Base-by-base conservation (phyloP, 37 sponge, comb jelly and placozoan species). In the Hexactinellida sp. region DNA sequence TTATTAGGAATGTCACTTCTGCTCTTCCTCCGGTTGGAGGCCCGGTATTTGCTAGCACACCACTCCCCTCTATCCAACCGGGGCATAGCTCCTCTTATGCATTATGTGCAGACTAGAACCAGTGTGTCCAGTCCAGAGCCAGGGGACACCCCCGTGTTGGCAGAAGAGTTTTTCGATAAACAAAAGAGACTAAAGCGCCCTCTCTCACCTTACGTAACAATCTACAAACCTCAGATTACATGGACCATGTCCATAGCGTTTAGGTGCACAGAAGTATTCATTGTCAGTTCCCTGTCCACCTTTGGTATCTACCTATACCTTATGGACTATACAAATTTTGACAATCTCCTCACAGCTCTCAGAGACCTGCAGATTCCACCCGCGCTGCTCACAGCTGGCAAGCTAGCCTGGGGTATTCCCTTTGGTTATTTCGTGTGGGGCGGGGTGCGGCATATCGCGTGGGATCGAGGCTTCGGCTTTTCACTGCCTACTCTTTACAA, bases 381-480 rank as follows among this genome's bases (percentile, higher is more conserved):
- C 30, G 3, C 76, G 5, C 19, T n/a, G 19, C 28, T 63, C 5
- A 63, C 76, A 63, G 76, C 76, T 63, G 76, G 3, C 34, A 63
- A 63, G 34, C 76, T 63, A 21, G 13, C 34, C 34, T 3, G 1
- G 28, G 76, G 76, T 63, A 63, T 63, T 32, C 76, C 76, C 3
- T 63, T 63, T n/a, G 76, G 76, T 10, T 63, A 63, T n/a, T 63
- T 63, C 76, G 76, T 63, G 30, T 63, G 76, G 76, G 76, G 76
- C 5, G 76, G 76, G 5, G 3, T 63, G 76, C 3, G 76, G 34
- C 76, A 63, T 63, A 63, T 63, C 3, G 76, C 76, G 25, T 63
- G 76, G 76, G 76, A 63, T n/a, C 3, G 76, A 63, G 76, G 76
- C 32, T 32, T 25, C 76, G 76, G 76, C 5, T 63, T 63, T 28